Evolutionary conservation across 2,888 invertebrate species (phyloP).

Genomic region (Drosophila helvetica): DNA sequence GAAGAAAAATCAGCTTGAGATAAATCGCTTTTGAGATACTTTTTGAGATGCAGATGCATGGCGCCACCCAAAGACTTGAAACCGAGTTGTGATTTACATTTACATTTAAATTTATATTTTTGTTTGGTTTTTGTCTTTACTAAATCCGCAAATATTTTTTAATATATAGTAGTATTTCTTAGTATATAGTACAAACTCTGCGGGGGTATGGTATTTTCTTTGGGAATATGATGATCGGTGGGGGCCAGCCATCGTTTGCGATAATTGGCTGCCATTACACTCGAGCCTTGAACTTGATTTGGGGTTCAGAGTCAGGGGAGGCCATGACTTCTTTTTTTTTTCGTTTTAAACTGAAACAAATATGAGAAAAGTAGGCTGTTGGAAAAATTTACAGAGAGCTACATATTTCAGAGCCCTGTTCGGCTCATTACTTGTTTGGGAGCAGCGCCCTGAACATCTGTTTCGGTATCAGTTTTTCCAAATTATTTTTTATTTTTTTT

Average conservation of each 20-base stretch:
- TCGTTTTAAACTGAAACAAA: not conserved
- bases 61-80: constrained; percentile 45
- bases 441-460: not conserved
- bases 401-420: not conserved
- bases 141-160: not conserved
- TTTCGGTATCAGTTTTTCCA: not conserved
- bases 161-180: not conserved
- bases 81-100: constrained; percentile 57
- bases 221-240: constrained; percentile 23
- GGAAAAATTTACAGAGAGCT: not conserved
- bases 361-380: not conserved
- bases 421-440: not conserved
- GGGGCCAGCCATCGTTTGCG: constrained; percentile 10
- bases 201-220: constrained; percentile 8
- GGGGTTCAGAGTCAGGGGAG: constrained; percentile 26
- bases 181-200: not conserved
- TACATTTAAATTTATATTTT: constrained; percentile 34
- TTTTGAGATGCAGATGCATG: constrained; percentile 1
- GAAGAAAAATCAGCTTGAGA: constrained; percentile 67
- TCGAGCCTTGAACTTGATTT: not conserved
- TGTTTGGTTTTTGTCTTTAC: constrained; percentile 1
- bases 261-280: constrained; percentile 35
- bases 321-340: not conserved
- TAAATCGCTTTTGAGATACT: constrained; percentile 68
- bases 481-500: not conserved